Evolutionary conservation across 2,113 vertebrate species (phyloP).

Genomic region (Ptychochromis oligacanthus): DNA sequence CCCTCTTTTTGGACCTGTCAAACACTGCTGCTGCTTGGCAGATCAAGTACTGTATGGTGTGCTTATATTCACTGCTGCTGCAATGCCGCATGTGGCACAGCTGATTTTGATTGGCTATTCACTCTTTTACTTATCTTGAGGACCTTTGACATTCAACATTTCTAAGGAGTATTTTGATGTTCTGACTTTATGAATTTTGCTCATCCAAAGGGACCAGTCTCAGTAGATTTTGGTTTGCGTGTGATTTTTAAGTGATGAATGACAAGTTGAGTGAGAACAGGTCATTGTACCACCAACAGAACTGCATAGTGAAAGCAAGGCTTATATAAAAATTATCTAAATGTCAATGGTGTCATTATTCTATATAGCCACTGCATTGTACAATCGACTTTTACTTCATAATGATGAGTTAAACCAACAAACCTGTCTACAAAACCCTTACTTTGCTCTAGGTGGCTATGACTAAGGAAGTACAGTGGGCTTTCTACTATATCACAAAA

Average conservation of each 20-base stretch:
- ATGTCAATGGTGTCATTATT: background rate
- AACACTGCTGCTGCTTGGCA: too few relatives aligned
- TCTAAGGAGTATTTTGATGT: background rate
- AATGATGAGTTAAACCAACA: background rate
- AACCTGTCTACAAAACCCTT: background rate
- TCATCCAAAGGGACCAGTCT: background rate
- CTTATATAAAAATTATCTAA: background rate
- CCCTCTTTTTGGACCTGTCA: too few relatives aligned
- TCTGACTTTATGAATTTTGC: background rate
- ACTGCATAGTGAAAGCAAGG: background rate
- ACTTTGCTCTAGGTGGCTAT: background rate
- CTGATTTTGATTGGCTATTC: too few relatives aligned
- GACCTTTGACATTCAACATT: background rate
- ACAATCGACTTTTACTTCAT: background rate
- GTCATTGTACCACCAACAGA: background rate
- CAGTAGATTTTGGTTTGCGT: background rate
- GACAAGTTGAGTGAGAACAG: background rate
- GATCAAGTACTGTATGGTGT: too few relatives aligned
- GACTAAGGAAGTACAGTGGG: background rate
- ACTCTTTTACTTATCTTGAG: too few relatives aligned
- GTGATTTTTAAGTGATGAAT: background rate
- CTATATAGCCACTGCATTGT: background rate
- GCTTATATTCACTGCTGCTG: too few relatives aligned
- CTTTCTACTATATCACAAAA: background rate
- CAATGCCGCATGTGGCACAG: too few relatives aligned